These are phyloP conservation scores for Aphaenogaster ashmeadi DNA, from an alignment of 1,140 invertebrate genomes.

Conservation along the genomic window DNA sequence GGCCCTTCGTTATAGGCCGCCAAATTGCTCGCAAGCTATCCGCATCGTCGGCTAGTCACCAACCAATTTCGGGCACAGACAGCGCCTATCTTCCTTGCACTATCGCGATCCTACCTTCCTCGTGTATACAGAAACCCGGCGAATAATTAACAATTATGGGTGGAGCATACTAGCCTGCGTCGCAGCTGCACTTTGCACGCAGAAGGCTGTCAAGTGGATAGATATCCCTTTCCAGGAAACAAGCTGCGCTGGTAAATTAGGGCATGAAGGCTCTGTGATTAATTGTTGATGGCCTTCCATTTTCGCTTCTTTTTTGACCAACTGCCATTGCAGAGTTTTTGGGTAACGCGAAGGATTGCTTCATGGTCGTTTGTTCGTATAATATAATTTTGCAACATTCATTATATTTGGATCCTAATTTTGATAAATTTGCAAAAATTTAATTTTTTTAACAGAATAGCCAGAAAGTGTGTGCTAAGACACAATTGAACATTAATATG, in stretches of 20 bases:
- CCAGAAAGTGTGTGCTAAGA: neutral
- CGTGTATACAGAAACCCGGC: neutral
- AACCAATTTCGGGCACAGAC: conserved; percentile 75
- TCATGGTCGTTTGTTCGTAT: neutral
- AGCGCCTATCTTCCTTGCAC: conserved; percentile 36
- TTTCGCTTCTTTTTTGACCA: conserved; percentile 69
- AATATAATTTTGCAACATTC: neutral
- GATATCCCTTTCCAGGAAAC: conserved; percentile 63
- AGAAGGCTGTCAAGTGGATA: conserved; percentile 81
- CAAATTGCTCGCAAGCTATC: conserved; percentile 81
- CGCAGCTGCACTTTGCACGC: conserved; percentile 79
- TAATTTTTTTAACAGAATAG: neutral
- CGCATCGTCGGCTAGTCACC: conserved; percentile 74
- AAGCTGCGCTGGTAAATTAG: conserved; percentile 44
- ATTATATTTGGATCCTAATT: neutral
- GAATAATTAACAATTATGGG: conserved; percentile 65
- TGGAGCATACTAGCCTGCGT: conserved; percentile 56
- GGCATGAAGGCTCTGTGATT: conserved; percentile 51
- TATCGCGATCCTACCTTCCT: conserved; percentile 36
- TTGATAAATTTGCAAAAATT: neutral
- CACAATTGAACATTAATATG: neutral
- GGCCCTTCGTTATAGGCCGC: conserved; percentile 83
- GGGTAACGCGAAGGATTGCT: neutral
- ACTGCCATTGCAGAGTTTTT: neutral
- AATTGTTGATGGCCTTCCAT: conserved; percentile 40